A percentile compares a stretch with the other conserved stretches of the same genome.
phyloP scores from a whole-genome alignment of 1,140 invertebrate species.

The Diachasma alloeum region DNA sequence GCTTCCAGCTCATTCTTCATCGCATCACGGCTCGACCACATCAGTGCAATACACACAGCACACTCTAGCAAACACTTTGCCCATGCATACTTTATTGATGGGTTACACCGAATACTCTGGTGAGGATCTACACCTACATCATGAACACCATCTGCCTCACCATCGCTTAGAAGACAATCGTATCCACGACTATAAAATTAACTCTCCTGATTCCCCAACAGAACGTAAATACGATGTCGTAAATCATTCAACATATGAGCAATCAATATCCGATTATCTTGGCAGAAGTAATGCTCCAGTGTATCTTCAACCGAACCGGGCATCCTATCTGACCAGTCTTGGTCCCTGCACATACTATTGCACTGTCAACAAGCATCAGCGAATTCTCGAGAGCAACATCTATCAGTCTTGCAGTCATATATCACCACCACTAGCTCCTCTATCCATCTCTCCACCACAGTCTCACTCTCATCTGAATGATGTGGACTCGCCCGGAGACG shows the following conservation, averaged over 20 bases:
- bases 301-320: conserved; percentile 1
- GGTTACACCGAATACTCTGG: conserved; percentile 36
- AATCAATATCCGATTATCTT: neutral
- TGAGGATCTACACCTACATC: conserved; percentile 20
- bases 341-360: neutral
- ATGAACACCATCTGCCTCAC: conserved; percentile 16
- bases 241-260: conserved; percentile 2
- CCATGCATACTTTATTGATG: conserved; percentile 24
- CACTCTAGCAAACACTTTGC: conserved; percentile 25
- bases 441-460: neutral
- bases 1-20: conserved; percentile 47
- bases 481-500: conserved; percentile 20
- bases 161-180: conserved; percentile 31
- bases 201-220: neutral
- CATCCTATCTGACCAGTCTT: neutral
- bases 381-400: neutral
- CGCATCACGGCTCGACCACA: conserved; percentile 36
- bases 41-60: conserved; percentile 23
- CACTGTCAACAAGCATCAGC: neutral
- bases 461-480: neutral
- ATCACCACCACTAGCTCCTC: neutral
- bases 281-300: neutral
- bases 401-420: neutral
- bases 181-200: neutral
- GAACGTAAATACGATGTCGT: conserved; percentile 14